Evolutionary conservation across 2,888 invertebrate species (phyloP).

Genomic region (Pristionchus japonicus): DNA sequence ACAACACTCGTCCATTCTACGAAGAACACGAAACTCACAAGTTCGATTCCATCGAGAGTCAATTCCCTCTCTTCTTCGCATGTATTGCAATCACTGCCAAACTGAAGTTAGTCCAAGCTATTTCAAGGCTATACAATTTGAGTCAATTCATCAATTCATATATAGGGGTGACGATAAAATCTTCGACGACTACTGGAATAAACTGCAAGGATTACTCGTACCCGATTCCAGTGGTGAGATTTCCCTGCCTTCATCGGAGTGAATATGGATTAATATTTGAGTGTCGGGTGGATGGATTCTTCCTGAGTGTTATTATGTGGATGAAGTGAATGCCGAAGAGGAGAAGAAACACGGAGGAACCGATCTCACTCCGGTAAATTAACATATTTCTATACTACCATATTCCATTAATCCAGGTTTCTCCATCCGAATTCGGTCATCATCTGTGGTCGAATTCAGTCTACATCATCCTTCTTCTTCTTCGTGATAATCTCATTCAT

Average conservation of each 20-base stretch:
- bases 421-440: constrained; percentile 74
- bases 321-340: constrained; percentile 72
- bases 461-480: constrained; percentile 91
- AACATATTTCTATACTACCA: neutral
- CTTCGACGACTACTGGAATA: constrained; percentile 90
- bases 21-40: constrained; percentile 90
- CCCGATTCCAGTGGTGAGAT: constrained; percentile 82
- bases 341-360: constrained; percentile 81
- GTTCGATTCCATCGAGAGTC: constrained; percentile 95
- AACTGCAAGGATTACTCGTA: constrained; percentile 86
- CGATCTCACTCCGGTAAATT: constrained; percentile 81
- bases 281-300: constrained; percentile 79
- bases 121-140: too few relatives aligned
- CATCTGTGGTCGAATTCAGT: constrained; percentile 96
- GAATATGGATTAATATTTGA: neutral
- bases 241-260: neutral
- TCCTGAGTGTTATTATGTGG: constrained; percentile 88
- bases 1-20: constrained; percentile 86
- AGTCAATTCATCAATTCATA: neutral
- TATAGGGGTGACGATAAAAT: constrained; percentile 84
- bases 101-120: constrained; percentile 55
- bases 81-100: constrained; percentile 94
- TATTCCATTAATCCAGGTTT: neutral
- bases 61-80: constrained; percentile 97
- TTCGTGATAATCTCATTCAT: constrained; percentile 79